Evolutionary conservation across 64 coral and sea anemone species (phyloP).

Genomic region (Platygyra sinensis): DNA sequence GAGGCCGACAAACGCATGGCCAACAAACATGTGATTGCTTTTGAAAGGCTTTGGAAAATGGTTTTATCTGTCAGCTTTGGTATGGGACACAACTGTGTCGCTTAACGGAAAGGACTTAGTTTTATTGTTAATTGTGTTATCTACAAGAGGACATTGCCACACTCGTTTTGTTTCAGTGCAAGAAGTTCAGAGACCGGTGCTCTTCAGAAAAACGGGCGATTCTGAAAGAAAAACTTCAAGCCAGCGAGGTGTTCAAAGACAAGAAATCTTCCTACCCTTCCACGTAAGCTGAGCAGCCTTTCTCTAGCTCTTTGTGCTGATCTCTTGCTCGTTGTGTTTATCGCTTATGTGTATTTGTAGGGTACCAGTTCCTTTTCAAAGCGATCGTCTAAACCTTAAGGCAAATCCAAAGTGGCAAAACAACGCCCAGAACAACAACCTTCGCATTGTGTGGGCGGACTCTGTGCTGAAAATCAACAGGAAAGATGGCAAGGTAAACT

Average conservation of each 20-base stretch:
- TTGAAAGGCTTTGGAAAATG: no score
- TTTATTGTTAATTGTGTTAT: no score
- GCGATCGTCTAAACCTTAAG: conserved; percentile 67
- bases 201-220: conserved; percentile 41
- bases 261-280: conserved; percentile 78
- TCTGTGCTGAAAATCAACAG: conserved; percentile 79
- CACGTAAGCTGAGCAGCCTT: conserved; percentile 24
- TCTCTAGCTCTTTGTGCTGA: not conserved
- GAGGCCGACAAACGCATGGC: no score
- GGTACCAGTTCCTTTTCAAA: conserved; percentile 78
- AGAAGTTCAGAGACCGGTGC: conserved; percentile 71
- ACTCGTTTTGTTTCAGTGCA: conserved; percentile 59
- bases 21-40: no score
- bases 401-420: conserved; percentile 88
- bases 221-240: conserved; percentile 83
- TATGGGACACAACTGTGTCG: no score
- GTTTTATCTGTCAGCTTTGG: no score
- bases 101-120: no score
- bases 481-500: conserved; percentile 74
- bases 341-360: not conserved
- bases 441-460: conserved; percentile 79
- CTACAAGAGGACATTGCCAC: not conserved
- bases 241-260: conserved; percentile 88
- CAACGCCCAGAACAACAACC: conserved; percentile 37
- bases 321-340: not conserved